Base-by-base conservation (phyloP, 2,888 invertebrate species). In the Aquatica leii region DNA sequence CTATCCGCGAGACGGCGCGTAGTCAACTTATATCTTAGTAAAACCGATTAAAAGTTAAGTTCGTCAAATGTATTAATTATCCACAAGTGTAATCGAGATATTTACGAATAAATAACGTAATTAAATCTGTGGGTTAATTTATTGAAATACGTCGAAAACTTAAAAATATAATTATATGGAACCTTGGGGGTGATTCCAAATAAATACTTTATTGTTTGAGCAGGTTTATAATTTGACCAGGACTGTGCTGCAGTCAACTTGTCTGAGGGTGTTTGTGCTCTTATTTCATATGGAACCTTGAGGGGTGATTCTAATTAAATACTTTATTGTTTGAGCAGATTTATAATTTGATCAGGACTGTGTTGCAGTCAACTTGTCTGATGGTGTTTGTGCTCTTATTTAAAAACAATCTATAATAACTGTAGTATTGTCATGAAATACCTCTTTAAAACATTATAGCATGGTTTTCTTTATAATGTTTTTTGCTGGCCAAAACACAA, bases 171-270 rank as follows among this genome's bases (percentile, higher is more conserved):
- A n/a, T n/a, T n/a, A n/a, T n/a, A n/a, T n/a, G n/a, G 55, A 51
- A 9, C 65, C 65, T 46, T 65, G 62, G 65, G 67, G 2, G 67
- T 65, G 0, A 65, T 62, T 1, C 58, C 67, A 12, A 68, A 62
- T 31, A 68, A 57, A 57, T 35, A 59, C 20, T 65, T 65, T 0
- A 60, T 21, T 17, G 62, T 68, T 11, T 55, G 9, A n/a, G 62
- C 59, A 15, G 65, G 60, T 17, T 65, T 65, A 20, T 68, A 65
- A 43, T 59, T 56, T 1, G 65, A 65, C 59, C 64, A 67, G 14
- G 24, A 52, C 35, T 62, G 59, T 18, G 55, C 59, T 20, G 24
- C 18, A 15, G 55, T 50, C n/a, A 49, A n/a, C 0, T 51, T 9
- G 24, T 58, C 40, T 3, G 37, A 40, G 11, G 64, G 59, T 17